Evolutionary conservation across 2,113 vertebrate genomes (phyloP).

Genomic region (Dicerorhinus sumatrensis): DNA sequence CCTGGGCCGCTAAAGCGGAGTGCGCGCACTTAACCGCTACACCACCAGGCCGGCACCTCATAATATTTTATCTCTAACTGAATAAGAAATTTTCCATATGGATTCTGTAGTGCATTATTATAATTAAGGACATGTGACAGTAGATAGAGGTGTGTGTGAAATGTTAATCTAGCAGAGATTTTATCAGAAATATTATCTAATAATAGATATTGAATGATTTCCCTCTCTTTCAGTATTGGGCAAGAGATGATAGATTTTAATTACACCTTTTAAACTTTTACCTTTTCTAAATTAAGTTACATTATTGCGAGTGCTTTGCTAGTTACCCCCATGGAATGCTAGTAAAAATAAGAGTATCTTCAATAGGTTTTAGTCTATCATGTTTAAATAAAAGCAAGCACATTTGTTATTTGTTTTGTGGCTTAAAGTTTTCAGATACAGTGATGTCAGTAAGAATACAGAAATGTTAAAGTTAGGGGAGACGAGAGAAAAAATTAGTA

Average conservation of each 20-base stretch:
- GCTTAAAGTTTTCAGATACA: background rate
- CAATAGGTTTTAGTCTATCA: background rate
- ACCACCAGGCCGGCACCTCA: too few species aligned
- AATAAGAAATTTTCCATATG: background rate
- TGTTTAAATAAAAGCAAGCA: constrained; percentile 29
- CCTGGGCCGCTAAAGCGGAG: too few species aligned
- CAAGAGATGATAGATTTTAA: background rate
- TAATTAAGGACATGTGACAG: background rate
- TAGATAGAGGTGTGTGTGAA: background rate
- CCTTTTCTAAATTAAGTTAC: constrained; percentile 20
- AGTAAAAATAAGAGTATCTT: constrained; percentile 9
- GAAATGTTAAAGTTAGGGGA: constrained; percentile 13
- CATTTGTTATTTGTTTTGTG: constrained; percentile 48
- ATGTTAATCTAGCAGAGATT: background rate
- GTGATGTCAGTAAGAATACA: background rate
- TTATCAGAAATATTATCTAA: constrained; percentile 29
- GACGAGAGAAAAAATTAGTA: background rate
- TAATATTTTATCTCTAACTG: background rate
- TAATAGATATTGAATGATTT: background rate
- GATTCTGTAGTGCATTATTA: background rate
- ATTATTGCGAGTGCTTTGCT: background rate
- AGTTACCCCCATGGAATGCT: background rate
- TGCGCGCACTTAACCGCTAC: too few species aligned
- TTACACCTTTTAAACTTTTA: constrained; percentile 9
- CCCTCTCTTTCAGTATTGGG: background rate